Evolutionary conservation across 23 tunicate species (phyloP), one percentile per base, ranked within the genome.

Genomic region (Botrylloides violaceus): DNA sequence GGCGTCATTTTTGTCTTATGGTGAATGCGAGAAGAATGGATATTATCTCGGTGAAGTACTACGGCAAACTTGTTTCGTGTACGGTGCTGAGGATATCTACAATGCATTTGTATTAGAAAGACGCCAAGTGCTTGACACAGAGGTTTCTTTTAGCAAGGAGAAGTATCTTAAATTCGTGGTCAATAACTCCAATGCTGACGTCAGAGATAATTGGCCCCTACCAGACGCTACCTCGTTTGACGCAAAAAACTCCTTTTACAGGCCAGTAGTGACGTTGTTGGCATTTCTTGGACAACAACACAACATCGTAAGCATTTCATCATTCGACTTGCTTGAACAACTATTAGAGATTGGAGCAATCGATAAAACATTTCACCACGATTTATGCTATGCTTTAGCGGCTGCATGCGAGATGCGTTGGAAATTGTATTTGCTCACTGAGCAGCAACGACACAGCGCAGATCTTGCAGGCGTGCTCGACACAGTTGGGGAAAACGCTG

Each of bases 321-420:
- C 76, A 36, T 85, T 85, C 39, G 80, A 72, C 23, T 78, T 79
- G 22, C 28, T 85, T 4, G 36, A 36, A 3, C 60, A 75, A 36
- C 34, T 85, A 22, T 39, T 29, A 37, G 71, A 64, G 43, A 58
- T 20, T 6, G 80, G 64, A 3, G 37, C 39, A 6, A 66, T 85
- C 34, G 47, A 78, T 2, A 24, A 33, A 19, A 38, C 53, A 31
- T 65, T 49, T 3, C 6, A 57, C 6, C 70, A 79, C 36, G 31
- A 73, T 58, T 65, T 85, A 7, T 56, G 64, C 23, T 85, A 70
- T 49, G 93, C 93, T 21, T 79, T 85, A 1, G 84, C 93, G 1
- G 70, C 73, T 22, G 84, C 93, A 0, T 85, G 93, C 47, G 93
- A 85, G 58, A 66, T 68, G 25, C 53, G 93, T 38, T 34, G 73